Base-by-base conservation (phyloP, 1,140 invertebrate species). In the Eupristina koningsbergeri region DNA sequence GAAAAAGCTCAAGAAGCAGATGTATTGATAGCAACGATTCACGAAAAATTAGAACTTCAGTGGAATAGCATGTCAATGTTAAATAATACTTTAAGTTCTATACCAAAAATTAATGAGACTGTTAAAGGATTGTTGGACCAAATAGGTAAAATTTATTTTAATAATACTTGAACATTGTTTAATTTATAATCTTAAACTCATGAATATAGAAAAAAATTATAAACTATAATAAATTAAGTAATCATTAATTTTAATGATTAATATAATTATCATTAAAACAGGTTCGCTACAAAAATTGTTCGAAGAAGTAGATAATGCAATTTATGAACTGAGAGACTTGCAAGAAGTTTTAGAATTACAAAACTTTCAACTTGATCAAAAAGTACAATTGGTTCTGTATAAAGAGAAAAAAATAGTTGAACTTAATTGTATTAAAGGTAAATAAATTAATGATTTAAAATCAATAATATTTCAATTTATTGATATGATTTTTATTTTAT, bases 291-390 rank as follows among this genome's bases (percentile, higher is more conserved):
- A 95, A 89, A 92, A 93, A 86, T 89, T 93, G 39, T 95, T 95
- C 89, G 94, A 95, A 77, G 94, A 94, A 85, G 94, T 95, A 3
- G 95, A 96, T 89, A 91, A 90, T 79, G 92, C 93, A 29, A 88
- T 96, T 36, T 88, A 95, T 74, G 89, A 93, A 77, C 90, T 96
- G 34, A 94, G 96, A 89, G 93, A 95, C 88, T 86, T 95, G 47
- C 94, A 95, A 85, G 95, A 96, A 87, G 93, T 94, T 83, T 91
- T 94, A 73, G 94, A 95, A 86, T 90, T 95, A 53, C 93, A 94
- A 87, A 94, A 92, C 87, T 93, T 92, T 86, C 94, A 95, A 87
- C 86, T 94, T 63, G 93, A 95, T 86, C 94, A 96, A 86, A 90
- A 93, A 86, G 94, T 94, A 88, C 94, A 95, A 81, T 91, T 96